Conservation (phyloP, 2,113 vertebrate genomes). For the Pandion haliaetus region DNA sequence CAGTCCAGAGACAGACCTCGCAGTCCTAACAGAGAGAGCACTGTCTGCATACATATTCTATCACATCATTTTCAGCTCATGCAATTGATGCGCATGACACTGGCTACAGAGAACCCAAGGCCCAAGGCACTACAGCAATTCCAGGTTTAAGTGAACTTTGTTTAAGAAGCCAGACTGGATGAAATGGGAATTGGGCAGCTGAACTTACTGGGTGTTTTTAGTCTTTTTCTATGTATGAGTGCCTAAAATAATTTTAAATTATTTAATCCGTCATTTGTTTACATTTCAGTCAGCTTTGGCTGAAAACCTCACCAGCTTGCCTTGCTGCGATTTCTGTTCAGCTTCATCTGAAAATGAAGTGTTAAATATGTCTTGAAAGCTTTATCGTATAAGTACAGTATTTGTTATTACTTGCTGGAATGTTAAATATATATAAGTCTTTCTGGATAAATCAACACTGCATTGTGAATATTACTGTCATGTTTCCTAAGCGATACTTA, state of each 20-base stretch:
- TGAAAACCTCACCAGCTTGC: neutral
- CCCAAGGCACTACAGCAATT: neutral
- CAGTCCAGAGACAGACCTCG: neutral
- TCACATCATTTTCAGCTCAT: neutral
- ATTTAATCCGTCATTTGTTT: neutral
- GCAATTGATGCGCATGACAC: accelerated
- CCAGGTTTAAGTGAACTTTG: neutral
- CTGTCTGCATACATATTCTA: accelerated
- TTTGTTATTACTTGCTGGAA: neutral
- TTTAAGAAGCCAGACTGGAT: neutral
- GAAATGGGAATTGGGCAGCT: neutral
- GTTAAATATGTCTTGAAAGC: neutral
- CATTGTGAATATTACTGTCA: neutral
- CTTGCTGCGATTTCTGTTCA: neutral
- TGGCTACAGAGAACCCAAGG: neutral
- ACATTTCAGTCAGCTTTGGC: neutral
- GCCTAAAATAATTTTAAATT: neutral
- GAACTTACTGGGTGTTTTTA: neutral
- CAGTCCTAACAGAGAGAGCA: neutral
- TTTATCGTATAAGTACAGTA: neutral
- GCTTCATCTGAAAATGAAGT: neutral
- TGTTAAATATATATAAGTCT: neutral
- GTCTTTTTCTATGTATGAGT: neutral
- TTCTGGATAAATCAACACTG: neutral
- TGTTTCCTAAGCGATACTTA: neutral